phyloP scores from a whole-genome alignment of 2,797 vertebrate genomes.

The Pagetopsis macropterus region DNA sequence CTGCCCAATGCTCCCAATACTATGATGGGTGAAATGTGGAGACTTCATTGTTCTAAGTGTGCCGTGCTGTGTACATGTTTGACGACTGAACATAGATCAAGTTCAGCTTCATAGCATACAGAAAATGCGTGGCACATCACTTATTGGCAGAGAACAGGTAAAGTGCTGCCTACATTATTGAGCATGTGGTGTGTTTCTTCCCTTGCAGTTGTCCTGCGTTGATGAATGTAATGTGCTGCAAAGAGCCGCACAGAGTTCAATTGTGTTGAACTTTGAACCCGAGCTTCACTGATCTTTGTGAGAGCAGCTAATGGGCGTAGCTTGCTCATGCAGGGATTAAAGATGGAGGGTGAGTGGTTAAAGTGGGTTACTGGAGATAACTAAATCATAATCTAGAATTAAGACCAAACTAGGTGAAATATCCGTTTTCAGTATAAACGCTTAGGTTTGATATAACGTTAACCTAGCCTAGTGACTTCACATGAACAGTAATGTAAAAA shows the following conservation, averaged over 20 bases:
- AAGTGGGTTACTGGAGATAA: neutral
- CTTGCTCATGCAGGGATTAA: neutral
- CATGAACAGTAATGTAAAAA: too few species aligned
- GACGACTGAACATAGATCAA: too few species aligned
- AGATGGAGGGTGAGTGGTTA: neutral
- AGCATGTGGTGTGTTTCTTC: neutral
- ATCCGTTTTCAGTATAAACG: neutral
- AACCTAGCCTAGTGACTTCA: neutral
- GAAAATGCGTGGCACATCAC: neutral
- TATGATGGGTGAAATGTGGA: too few species aligned
- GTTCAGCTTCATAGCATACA: neutral
- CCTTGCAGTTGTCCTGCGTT: neutral
- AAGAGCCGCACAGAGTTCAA: conserved; percentile 1
- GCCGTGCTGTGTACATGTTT: too few species aligned
- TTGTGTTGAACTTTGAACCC: conserved; percentile 14
- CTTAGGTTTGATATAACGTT: neutral
- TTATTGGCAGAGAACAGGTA: neutral
- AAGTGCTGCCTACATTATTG: conserved; percentile 3
- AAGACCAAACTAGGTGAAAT: neutral
- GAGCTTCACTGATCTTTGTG: neutral
- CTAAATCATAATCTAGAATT: neutral
- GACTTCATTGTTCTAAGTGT: too few species aligned
- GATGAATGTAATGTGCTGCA: neutral
- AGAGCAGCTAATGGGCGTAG: conserved; percentile 12
- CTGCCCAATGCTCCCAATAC: too few species aligned